Evolutionary conservation across 2,888 invertebrate genomes (phyloP).

Genomic region (Ophion costatus): DNA sequence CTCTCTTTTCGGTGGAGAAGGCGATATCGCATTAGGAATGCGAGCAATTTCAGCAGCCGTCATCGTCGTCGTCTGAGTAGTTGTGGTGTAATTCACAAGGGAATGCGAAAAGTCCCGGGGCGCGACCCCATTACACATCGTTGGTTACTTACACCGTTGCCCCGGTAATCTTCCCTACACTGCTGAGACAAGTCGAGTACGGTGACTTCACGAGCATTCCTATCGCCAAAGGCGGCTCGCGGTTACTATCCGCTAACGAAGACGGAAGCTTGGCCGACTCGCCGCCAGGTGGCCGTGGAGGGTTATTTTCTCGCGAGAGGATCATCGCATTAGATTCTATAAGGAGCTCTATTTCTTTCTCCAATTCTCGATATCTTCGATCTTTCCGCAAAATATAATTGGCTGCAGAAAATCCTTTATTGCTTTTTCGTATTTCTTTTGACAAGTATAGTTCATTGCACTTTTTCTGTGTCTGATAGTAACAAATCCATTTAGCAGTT

Average conservation of each 20-base stretch:
- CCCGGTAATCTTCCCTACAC: slow-evolving; percentile 36
- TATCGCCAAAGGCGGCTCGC: background rate
- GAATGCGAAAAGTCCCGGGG: slow-evolving; percentile 47
- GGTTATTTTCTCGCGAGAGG: background rate
- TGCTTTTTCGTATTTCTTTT: too few species aligned
- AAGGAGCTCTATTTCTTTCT: background rate
- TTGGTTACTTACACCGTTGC: slow-evolving; percentile 46
- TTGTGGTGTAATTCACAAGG: slow-evolving; percentile 56
- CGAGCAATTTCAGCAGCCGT: slow-evolving; percentile 47
- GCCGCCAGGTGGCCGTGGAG: background rate
- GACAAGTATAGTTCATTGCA: too few species aligned
- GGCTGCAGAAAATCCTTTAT: too few species aligned
- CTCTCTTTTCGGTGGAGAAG: background rate
- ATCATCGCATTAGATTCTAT: background rate
- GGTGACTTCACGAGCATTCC: slow-evolving; percentile 30
- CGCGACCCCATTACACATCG: slow-evolving; percentile 51
- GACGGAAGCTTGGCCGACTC: background rate
- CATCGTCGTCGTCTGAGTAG: slow-evolving; percentile 31
- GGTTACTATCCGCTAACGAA: background rate
- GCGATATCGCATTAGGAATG: slow-evolving; percentile 50
- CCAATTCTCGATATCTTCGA: too few species aligned
- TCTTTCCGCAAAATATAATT: too few species aligned
- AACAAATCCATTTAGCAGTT: too few species aligned
- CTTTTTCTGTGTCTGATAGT: too few species aligned
- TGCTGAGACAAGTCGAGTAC: slow-evolving; percentile 44